Evolutionary conservation across 2,888 invertebrate species (phyloP), one percentile per base, ranked within the genome.

Genomic region (Drosophila incognita): DNA sequence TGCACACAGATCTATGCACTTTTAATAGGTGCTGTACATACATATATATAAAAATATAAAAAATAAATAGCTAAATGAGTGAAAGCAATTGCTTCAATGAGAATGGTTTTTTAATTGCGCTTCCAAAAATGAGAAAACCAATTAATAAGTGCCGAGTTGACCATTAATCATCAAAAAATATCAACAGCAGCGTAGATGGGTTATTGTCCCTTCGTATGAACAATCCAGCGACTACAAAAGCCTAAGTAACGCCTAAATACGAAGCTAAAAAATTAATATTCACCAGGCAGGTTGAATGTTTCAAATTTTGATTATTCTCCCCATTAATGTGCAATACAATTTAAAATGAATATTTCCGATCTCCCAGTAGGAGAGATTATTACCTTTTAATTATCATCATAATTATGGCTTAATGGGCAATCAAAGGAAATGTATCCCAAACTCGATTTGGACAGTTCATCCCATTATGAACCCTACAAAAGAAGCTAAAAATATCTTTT

Each of bases 311-410:
- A 21, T 5, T 42, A 21, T 21, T 21, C 21, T 11, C 21, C 11
- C 2, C 21, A 11, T 21, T 2, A 40, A 11, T 21, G 40, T 11
- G 4, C n/a, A 42, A 42, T 42, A 21, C 11, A 11, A 21, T 11
- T 42, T 5, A n/a, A 13, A 33, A 33, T 31, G 7, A 18, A 10
- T 21, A 5, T 6, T 18, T 7, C 8, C 10, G 8, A 52, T 21
- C 4, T 4, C 4, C 1, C 15, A 29, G 7, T 15, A 1, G 11
- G 31, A 27, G 31, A 52, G 13, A 54, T 42, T 61, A 27, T 56
- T 56, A 63, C 53, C 79, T 58, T 73, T 58, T 38, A 80, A 71
- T 80, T n/a, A n/a, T n/a, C n/a, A n/a, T n/a, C n/a, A n/a, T n/a
- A 65, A 65, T 69, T 58, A 71, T 76, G 66, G 68, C 40, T 57